A percentile compares a stretch with the other conserved stretches of the same genome.
Conservation (phyloP, 2,888 invertebrate genomes). For the Biston betularia region DNA sequence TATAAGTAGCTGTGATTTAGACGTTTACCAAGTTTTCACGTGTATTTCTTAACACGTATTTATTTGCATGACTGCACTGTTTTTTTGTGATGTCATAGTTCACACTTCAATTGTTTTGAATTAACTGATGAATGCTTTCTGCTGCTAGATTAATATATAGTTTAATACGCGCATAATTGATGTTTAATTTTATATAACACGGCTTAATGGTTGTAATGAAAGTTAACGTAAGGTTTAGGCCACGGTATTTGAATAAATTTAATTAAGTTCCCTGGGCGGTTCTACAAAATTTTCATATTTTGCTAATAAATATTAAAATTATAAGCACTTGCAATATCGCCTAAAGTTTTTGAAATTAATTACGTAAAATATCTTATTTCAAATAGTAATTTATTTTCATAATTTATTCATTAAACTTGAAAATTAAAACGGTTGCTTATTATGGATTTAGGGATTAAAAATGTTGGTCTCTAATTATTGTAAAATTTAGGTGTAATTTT, state of each 20-base stretch:
- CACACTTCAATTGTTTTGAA: neutral
- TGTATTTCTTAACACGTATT: too few species aligned
- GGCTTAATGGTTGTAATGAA: constrained; percentile 13
- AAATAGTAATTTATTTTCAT: constrained; percentile 15
- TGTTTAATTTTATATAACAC: neutral
- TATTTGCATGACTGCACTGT: too few species aligned
- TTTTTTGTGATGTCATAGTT: too few species aligned
- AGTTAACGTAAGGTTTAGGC: constrained; percentile 16
- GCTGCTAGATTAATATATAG: too few species aligned
- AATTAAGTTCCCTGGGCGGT: constrained; percentile 24
- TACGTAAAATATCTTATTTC: constrained; percentile 10
- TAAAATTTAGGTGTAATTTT: too few species aligned
- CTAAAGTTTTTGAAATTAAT: constrained; percentile 16
- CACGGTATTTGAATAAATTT: constrained; percentile 26
- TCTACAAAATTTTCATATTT: constrained; percentile 30
- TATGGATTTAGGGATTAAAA: constrained; percentile 26
- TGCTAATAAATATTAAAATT: constrained; percentile 26
- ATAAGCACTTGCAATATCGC: constrained; percentile 14
- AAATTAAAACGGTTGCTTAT: constrained; percentile 24
- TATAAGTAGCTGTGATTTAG: neutral
- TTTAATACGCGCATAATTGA: neutral
- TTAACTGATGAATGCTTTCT: too few species aligned
- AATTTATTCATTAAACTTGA: constrained; percentile 23
- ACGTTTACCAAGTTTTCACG: too few species aligned
- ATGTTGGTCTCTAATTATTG: neutral